Conservation (phyloP, 1,140 invertebrate species). For the Orius insidiosus region DNA sequence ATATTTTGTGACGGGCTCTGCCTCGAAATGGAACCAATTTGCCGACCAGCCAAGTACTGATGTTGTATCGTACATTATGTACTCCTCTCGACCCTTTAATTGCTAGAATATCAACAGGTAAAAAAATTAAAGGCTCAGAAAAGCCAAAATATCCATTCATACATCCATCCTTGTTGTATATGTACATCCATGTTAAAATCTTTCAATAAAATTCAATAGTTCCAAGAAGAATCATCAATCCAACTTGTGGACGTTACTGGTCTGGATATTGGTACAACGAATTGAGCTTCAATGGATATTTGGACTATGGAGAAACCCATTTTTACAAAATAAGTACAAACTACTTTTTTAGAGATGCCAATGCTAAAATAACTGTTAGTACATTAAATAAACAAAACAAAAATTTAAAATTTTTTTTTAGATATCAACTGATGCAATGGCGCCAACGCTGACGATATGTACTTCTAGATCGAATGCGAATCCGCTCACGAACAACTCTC, state of each 20-base stretch:
- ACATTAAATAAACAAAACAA: too few relatives aligned
- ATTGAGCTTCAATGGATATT: constrained; percentile 27
- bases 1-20: constrained; percentile 29
- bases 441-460: constrained; percentile 6
- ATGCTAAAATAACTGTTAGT: constrained; percentile 7
- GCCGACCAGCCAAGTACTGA: constrained; percentile 24
- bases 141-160: too few relatives aligned
- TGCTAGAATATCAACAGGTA: constrained; percentile 5
- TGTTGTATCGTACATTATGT: constrained; percentile 5
- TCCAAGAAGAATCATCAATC: constrained; percentile 40
- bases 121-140: too few relatives aligned
- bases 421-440: too few relatives aligned
- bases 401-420: too few relatives aligned
- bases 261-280: constrained; percentile 23
- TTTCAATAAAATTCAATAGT: constrained; percentile 33
- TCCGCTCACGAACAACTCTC: constrained; percentile 6
- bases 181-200: background rate
- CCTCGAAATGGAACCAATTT: constrained; percentile 30
- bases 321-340: constrained; percentile 47
- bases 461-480: constrained; percentile 5
- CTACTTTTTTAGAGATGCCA: constrained; percentile 35
- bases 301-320: constrained; percentile 38
- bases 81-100: constrained; percentile 8
- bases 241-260: constrained; percentile 35
- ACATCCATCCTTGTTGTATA: too few relatives aligned